Evolutionary conservation across 2,113 vertebrate genomes (phyloP).

Genomic region (Rissa tridactyla): DNA sequence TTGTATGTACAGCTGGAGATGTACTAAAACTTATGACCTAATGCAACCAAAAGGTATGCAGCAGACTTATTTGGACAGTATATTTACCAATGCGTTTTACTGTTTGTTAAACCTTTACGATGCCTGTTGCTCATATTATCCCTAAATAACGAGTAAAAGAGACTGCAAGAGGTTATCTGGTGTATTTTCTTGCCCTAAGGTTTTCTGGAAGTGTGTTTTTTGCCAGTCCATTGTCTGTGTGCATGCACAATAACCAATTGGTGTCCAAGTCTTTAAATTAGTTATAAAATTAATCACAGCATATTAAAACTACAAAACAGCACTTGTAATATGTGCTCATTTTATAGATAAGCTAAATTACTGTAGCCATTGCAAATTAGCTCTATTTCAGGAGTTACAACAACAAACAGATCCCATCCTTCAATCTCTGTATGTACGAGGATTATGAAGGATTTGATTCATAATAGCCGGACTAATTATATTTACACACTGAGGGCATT

Average conservation of each 20-base stretch:
- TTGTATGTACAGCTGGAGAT: not conserved
- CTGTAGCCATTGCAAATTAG: slow-evolving; percentile 27
- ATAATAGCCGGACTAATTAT: slow-evolving; percentile 63
- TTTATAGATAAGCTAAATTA: slow-evolving; percentile 70
- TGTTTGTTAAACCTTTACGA: not conserved
- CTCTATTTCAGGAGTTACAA: slow-evolving; percentile 26
- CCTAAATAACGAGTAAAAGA: not conserved
- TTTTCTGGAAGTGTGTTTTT: not conserved
- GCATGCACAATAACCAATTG: slow-evolving; percentile 48
- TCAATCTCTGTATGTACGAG: not conserved
- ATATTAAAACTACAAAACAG: slow-evolving; percentile 61
- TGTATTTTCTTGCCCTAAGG: not conserved
- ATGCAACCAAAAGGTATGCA: not conserved
- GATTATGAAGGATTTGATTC: slow-evolving; percentile 60
- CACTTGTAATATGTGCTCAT: slow-evolving; percentile 34
- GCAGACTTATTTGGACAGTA: not conserved
- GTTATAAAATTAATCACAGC: slow-evolving; percentile 60
- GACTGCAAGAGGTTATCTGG: not conserved
- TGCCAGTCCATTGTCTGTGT: not conserved
- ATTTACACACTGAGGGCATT: slow-evolving; percentile 46
- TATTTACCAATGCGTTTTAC: not conserved
- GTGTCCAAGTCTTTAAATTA: slow-evolving; percentile 50
- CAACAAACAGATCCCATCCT: slow-evolving; percentile 46
- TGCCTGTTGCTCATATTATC: not conserved
- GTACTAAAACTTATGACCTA: not conserved